These are phyloP conservation scores for Agonopterix heracliana DNA, from an alignment of 2,888 invertebrate genomes.

Conservation along the genomic window DNA sequence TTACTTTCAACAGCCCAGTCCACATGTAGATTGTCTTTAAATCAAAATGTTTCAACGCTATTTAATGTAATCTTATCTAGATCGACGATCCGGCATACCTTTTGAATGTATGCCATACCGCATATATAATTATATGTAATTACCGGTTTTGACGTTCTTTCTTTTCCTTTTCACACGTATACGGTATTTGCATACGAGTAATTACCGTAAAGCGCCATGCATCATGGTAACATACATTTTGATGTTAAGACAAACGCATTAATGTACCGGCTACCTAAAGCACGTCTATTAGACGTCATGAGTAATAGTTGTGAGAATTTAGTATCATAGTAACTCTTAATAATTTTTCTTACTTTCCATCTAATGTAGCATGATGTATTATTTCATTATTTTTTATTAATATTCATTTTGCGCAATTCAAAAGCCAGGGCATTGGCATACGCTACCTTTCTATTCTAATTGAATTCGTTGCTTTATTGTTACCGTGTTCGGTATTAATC, in stretches of 20 bases:
- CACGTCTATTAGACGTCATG: constrained; percentile 59
- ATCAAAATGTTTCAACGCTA: constrained; percentile 75
- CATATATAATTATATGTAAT: constrained; percentile 71
- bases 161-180: constrained; percentile 73
- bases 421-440: constrained; percentile 95
- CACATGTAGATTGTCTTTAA: constrained; percentile 67
- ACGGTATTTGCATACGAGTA: constrained; percentile 71
- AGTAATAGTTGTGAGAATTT: constrained; percentile 61
- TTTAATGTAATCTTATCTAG: constrained; percentile 69
- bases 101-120: constrained; percentile 67
- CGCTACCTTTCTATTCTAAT: constrained; percentile 72
- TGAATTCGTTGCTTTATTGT: constrained; percentile 72
- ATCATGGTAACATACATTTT: constrained; percentile 65
- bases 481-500: constrained; percentile 71
- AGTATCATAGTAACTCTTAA: constrained; percentile 57
- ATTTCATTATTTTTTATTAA: constrained; percentile 61
- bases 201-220: constrained; percentile 66
- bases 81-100: constrained; percentile 67
- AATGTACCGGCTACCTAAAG: constrained; percentile 51
- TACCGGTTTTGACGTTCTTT: constrained; percentile 67
- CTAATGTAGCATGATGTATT: constrained; percentile 74
- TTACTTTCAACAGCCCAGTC: constrained; percentile 50
- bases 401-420: constrained; percentile 74
- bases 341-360: constrained; percentile 65
- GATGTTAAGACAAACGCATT: constrained; percentile 65